Base-by-base conservation (phyloP, 2,888 invertebrate species). In the Holacanthella duospinosa region DNA sequence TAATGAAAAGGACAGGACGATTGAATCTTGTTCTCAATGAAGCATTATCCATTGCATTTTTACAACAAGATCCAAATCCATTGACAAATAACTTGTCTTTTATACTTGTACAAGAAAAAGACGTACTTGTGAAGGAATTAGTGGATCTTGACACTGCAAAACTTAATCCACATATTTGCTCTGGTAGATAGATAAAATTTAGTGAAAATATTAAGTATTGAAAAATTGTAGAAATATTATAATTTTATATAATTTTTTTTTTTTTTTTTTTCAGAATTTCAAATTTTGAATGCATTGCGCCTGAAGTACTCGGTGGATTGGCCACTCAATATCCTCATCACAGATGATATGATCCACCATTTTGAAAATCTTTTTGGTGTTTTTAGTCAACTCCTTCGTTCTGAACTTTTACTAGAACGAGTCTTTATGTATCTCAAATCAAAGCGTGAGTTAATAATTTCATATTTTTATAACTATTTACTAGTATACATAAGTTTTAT, bases 271-370 rank as follows among this genome's bases (percentile, higher is more conserved):
- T 6, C 48, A 67, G 67, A 64, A 29, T 68, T 43, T 55, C 64
- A 64, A 43, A 85, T 84, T 0, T 75, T 89, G 9, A 83, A 84
- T 48, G 84, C 85, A 69, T 77, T 90, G 1, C 84, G 84, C 0
- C 77, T 90, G 2, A 83, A 84, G 1, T 89, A 88, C 75, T 80
- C 83, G 16, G 83, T 88, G 12, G 77, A 80, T 2, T 90, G 89
- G 89, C 90, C 90, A 0, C 75, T 89, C 1, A 89, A 87, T 77
- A 84, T 89, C 48, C 81, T 90, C 60, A 76, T 90, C 60, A 88
- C 87, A 6, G 82, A 83, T 0, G 85, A 86, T 69, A 83, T 86
- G 0, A 77, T 89, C 66, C 77, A 81, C 19, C 83, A 87, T 70
- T 89, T 89, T 74, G 83, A 84, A 0, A 84, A 83, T 71, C 85